phyloP scores from a whole-genome alignment of 2,888 invertebrate genomes.

The Napeogenes inachia region DNA sequence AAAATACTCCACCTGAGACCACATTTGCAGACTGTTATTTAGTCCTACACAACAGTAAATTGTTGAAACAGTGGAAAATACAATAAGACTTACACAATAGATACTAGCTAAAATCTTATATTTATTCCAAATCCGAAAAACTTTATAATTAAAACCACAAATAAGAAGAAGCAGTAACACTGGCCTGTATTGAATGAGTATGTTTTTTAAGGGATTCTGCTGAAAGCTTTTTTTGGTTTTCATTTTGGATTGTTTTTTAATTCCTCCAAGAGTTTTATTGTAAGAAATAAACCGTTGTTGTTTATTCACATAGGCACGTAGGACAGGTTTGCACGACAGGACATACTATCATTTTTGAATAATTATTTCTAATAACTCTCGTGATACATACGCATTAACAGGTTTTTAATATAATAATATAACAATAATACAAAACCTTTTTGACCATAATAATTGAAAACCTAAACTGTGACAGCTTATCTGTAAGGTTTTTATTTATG shows the following conservation, averaged over 20 bases:
- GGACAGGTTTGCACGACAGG: slow-evolving; percentile 37
- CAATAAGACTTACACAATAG: slow-evolving; percentile 46
- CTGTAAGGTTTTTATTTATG: slow-evolving; percentile 24
- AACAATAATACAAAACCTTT: slow-evolving; percentile 47
- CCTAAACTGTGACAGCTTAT: slow-evolving; percentile 27
- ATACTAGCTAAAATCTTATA: slow-evolving; percentile 35
- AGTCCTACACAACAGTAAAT: slow-evolving; percentile 40
- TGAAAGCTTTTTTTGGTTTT: slow-evolving; percentile 16
- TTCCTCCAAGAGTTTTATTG: slow-evolving; percentile 28
- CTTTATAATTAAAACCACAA: slow-evolving; percentile 56
- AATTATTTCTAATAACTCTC: slow-evolving; percentile 34
- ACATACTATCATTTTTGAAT: slow-evolving; percentile 44
- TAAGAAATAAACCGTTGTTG: slow-evolving; percentile 21
- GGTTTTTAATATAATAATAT: too few relatives aligned
- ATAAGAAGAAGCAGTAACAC: slow-evolving; percentile 47
- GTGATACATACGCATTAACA: slow-evolving; percentile 34
- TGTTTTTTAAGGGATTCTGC: slow-evolving; percentile 28
- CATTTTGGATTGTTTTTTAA: slow-evolving; percentile 17
- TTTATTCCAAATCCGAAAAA: slow-evolving; percentile 39
- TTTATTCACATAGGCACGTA: slow-evolving; percentile 42
- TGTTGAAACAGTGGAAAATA: slow-evolving; percentile 39
- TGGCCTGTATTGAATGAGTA: slow-evolving; percentile 41
- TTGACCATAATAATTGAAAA: slow-evolving; percentile 27
- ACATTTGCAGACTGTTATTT: slow-evolving; percentile 41
- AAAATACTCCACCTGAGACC: slow-evolving; percentile 55